phyloP scores from a whole-genome alignment of 2,113 vertebrate genomes.

The Bubalus kerabau region DNA sequence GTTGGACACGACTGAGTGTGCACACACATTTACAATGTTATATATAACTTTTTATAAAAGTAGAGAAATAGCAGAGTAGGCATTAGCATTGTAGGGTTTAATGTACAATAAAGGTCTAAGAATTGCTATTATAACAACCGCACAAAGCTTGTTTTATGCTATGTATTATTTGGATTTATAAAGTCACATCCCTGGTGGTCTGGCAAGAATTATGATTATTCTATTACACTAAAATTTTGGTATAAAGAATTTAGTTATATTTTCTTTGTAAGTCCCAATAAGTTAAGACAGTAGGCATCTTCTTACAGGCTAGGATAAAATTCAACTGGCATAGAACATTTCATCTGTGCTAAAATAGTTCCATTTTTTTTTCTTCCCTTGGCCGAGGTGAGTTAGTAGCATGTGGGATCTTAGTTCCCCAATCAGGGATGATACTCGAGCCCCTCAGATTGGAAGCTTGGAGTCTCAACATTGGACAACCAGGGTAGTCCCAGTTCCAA shows the following conservation, averaged over 20 bases:
- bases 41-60: neutral
- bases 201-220: constrained; percentile 9
- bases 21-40: neutral
- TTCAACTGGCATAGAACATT: neutral
- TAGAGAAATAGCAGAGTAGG: neutral
- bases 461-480: neutral
- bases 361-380: neutral
- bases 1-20: neutral
- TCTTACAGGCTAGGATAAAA: neutral
- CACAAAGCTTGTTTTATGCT: neutral
- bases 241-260: neutral
- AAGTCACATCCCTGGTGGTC: neutral
- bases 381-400: neutral
- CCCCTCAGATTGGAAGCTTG: neutral
- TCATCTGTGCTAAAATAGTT: neutral
- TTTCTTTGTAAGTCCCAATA: neutral
- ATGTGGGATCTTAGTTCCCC: neutral
- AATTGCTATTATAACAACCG: neutral
- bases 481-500: neutral
- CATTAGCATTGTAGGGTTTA: neutral
- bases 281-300: neutral
- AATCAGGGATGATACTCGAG: neutral
- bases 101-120: neutral
- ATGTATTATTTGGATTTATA: neutral
- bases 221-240: neutral